phyloP scores from a whole-genome alignment of 2,797 vertebrate species.

The Gouania willdenowi region DNA sequence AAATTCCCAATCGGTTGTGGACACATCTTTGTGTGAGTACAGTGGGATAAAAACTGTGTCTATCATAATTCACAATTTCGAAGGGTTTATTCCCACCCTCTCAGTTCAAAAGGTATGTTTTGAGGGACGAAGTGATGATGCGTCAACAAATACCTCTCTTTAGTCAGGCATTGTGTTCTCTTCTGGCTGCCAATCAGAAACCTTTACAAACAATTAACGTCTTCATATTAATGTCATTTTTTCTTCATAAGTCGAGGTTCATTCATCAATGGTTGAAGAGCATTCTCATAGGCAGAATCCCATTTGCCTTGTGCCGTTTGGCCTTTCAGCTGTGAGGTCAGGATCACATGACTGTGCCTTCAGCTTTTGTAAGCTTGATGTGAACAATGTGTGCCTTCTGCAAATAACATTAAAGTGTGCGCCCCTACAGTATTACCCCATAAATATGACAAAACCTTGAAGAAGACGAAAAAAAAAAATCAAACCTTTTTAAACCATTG shows the following conservation, averaged over 20 bases:
- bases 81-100: constrained; percentile 8
- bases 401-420: constrained; percentile 72
- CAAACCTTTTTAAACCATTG: constrained; percentile 63
- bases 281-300: constrained; percentile 41
- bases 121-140: constrained; percentile 30
- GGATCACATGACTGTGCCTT: constrained; percentile 51
- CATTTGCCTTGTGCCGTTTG: constrained; percentile 42
- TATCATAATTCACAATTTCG: constrained; percentile 14
- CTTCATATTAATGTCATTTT: constrained; percentile 23
- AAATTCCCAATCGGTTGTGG: constrained; percentile 11
- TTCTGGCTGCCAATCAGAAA: constrained; percentile 32
- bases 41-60: constrained; percentile 12
- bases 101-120: constrained; percentile 11
- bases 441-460: constrained; percentile 73
- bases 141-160: constrained; percentile 26
- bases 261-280: constrained; percentile 62
- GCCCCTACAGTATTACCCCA: constrained; percentile 63
- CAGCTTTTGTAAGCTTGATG: constrained; percentile 61
- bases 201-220: constrained; percentile 35
- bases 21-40: constrained; percentile 12
- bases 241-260: constrained; percentile 40
- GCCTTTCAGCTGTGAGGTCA: constrained; percentile 54
- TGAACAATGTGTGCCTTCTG: constrained; percentile 73
- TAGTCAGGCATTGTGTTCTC: constrained; percentile 18
- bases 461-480: constrained; percentile 53